Conservation (phyloP, 2,113 vertebrate genomes). For the Cynocephalus volans region DNA sequence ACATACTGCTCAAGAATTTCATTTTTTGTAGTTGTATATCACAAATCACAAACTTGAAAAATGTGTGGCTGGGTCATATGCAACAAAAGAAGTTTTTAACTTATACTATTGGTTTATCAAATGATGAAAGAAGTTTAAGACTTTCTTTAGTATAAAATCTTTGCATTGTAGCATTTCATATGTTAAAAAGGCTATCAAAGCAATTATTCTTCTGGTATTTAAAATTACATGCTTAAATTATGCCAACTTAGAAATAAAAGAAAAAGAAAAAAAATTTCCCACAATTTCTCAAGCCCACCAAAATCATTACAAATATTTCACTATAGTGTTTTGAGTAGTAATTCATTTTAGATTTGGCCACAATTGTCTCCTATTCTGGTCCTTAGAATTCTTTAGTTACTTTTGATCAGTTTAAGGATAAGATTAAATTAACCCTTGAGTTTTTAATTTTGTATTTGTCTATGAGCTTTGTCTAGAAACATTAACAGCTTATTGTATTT, state of each 20-base stretch:
- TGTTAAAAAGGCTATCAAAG: slow-evolving; percentile 38
- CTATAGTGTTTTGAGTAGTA: background rate
- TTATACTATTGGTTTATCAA: slow-evolving; percentile 68
- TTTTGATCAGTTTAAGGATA: slow-evolving; percentile 49
- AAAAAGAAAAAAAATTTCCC: background rate
- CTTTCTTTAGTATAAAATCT: slow-evolving; percentile 8
- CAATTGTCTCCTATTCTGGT: background rate
- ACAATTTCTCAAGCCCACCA: background rate
- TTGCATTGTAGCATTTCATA: background rate
- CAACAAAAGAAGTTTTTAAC: slow-evolving; percentile 47
- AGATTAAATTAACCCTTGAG: background rate
- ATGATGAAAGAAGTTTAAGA: slow-evolving; percentile 47
- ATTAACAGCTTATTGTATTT: background rate
- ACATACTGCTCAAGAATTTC: slow-evolving; percentile 80
- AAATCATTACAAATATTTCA: slow-evolving; percentile 19
- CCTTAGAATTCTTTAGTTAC: slow-evolving; percentile 13
- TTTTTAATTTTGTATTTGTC: slow-evolving; percentile 44
- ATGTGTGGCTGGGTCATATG: slow-evolving; percentile 66
- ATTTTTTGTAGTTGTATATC: slow-evolving; percentile 79
- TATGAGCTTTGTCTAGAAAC: slow-evolving; percentile 38
- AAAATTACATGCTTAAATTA: slow-evolving; percentile 50
- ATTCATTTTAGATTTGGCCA: slow-evolving; percentile 34
- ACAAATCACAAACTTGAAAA: slow-evolving; percentile 77
- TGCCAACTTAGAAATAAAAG: background rate
- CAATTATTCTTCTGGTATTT: slow-evolving; percentile 21